A percentile compares a stretch with the other conserved stretches of the same genome.
Conservation (phyloP, 1,140 invertebrate species). For the Campodea augens region DNA sequence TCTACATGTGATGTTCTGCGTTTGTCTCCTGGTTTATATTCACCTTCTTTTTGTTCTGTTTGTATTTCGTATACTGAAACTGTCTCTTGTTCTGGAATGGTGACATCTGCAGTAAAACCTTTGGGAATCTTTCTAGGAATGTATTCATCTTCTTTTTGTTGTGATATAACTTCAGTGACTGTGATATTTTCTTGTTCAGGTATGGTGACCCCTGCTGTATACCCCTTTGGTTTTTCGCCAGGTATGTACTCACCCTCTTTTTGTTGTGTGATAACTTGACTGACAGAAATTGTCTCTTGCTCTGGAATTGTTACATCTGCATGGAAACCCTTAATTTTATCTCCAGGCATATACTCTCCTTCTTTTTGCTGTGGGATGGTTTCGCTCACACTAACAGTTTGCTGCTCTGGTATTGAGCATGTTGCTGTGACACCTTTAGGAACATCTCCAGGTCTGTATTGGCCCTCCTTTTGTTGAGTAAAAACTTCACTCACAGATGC, state of each 20-base stretch:
- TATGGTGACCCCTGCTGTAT: not conserved
- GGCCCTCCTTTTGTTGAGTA: constrained; percentile 29
- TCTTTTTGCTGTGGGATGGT: constrained; percentile 12
- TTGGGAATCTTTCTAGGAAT: constrained; percentile 17
- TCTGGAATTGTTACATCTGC: constrained; percentile 6
- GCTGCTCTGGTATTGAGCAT: constrained; percentile 15
- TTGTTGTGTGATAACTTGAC: constrained; percentile 16
- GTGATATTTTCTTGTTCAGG: not conserved
- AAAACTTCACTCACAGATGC: constrained; percentile 30
- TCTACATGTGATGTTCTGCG: constrained; percentile 19
- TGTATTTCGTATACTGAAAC: constrained; percentile 8
- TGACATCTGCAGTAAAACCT: constrained; percentile 22
- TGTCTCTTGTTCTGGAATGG: constrained; percentile 17
- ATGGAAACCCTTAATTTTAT: constrained; percentile 4
- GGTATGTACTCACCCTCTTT: constrained; percentile 27
- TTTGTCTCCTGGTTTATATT: not conserved
- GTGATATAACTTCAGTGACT: constrained; percentile 18
- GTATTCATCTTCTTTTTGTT: constrained; percentile 22
- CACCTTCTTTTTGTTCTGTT: not conserved
- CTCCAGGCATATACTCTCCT: not conserved
- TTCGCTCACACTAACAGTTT: constrained; percentile 12
- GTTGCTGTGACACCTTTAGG: constrained; percentile 21
- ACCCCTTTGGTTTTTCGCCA: not conserved
- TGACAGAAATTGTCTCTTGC: constrained; percentile 14
- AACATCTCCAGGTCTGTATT: constrained; percentile 21